Evolutionary conservation across 35 echinoderm and acorn worm genomes (phyloP).

Genomic region (Antedon bifida): DNA sequence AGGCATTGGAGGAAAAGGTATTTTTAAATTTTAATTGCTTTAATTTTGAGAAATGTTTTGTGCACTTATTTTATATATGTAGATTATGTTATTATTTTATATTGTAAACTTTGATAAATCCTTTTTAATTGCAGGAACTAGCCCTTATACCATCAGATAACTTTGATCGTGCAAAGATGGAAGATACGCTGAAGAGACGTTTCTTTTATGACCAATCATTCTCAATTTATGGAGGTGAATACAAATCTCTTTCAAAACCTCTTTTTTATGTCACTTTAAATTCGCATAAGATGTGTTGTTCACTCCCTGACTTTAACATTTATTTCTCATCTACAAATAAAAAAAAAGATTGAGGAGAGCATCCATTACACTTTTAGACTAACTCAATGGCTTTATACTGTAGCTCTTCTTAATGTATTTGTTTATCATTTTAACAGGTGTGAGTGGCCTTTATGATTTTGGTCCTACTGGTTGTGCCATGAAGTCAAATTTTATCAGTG

Average conservation of each 20-base stretch:
- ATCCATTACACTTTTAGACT: too few species aligned
- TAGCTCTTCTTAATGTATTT: too few species aligned
- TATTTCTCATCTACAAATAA: too few species aligned
- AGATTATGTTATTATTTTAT: neutral
- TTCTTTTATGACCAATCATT: conserved; percentile 99
- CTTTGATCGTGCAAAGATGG: conserved; percentile 85
- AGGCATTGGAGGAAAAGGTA: conserved; percentile 92
- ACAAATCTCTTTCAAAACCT: too few species aligned
- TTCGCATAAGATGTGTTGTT: too few species aligned
- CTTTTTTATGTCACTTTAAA: too few species aligned
- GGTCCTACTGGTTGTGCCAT: conserved; percentile 91
- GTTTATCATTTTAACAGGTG: conserved; percentile 30
- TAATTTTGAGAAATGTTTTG: neutral
- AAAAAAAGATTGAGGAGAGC: too few species aligned
- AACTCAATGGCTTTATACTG: too few species aligned
- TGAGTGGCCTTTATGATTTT: conserved; percentile 96
- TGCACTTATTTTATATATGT: neutral
- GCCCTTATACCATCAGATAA: conserved; percentile 36
- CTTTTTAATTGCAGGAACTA: conserved; percentile 53
- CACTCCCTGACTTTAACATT: too few species aligned
- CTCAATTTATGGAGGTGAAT: conserved; percentile 93
- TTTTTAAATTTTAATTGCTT: neutral
- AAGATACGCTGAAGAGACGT: conserved; percentile 85
- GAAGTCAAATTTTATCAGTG: conserved; percentile 73
- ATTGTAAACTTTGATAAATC: conserved; percentile 2